These are phyloP conservation scores for Erethizon dorsatum DNA, from an alignment of 2,797 vertebrate species.

Conservation along the genomic window DNA sequence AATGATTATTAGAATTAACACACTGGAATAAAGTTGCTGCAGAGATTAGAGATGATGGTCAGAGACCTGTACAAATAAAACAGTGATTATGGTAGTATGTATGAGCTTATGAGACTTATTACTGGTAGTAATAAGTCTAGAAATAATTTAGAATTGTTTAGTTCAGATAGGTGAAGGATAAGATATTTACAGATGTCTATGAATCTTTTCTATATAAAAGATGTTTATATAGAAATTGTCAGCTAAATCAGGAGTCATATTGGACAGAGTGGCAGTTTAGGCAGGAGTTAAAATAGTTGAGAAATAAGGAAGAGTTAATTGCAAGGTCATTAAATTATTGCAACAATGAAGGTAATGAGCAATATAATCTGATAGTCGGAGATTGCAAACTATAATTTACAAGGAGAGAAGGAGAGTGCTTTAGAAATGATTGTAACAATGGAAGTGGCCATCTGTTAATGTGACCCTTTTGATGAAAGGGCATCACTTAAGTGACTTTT, in stretches of 20 bases:
- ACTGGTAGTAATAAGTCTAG: conserved; percentile 11
- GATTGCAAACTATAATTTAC: conserved; percentile 6
- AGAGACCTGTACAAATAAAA: not conserved
- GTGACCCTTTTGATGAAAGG: conserved; percentile 14
- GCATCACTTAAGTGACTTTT: not conserved
- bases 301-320: conserved; percentile 42
- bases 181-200: not conserved
- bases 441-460: not conserved
- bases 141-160: conserved; percentile 10
- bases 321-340: not conserved
- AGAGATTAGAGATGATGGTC: not conserved
- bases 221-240: not conserved
- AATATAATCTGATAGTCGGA: conserved; percentile 5
- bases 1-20: not conserved
- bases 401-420: not conserved
- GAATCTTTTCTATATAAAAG: not conserved
- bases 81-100: not conserved
- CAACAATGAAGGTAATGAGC: not conserved
- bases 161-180: not conserved
- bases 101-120: not conserved
- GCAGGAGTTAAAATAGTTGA: not conserved
- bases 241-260: conserved; percentile 2
- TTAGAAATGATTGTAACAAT: not conserved
- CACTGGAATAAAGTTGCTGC: not conserved
- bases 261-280: not conserved